Evolutionary conservation across 1,140 invertebrate genomes (phyloP).

Genomic region (Mylabris phalerata): DNA sequence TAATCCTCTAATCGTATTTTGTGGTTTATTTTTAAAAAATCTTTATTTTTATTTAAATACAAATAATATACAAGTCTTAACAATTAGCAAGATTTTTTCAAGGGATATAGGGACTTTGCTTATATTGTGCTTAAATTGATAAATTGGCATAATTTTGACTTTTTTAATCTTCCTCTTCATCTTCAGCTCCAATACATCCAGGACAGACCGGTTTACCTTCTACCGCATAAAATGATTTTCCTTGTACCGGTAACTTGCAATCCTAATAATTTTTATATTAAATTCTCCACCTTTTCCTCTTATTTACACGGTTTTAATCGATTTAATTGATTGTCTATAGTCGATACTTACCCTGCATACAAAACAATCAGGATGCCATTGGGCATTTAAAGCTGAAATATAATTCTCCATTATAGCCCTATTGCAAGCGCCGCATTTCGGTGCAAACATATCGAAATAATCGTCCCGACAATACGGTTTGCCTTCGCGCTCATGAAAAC

Average conservation of each 20-base stretch:
- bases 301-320: neutral
- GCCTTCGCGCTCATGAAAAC: conserved; percentile 90
- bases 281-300: neutral
- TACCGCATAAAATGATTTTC: conserved; percentile 92
- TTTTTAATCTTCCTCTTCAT: conserved; percentile 63
- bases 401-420: conserved; percentile 98
- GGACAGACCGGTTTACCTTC: conserved; percentile 87
- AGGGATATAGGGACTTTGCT: neutral
- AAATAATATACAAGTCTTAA: conserved; percentile 11
- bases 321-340: too few relatives aligned
- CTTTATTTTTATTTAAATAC: conserved; percentile 10
- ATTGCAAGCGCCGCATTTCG: conserved; percentile 96
- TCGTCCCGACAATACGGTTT: conserved; percentile 92
- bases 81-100: conserved; percentile 3
- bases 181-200: conserved; percentile 82
- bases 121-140: neutral
- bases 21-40: conserved; percentile 10
- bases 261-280: conserved; percentile 55
- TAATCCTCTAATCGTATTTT: neutral
- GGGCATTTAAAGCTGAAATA: conserved; percentile 93
- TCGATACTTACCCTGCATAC: conserved; percentile 88
- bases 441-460: conserved; percentile 98
- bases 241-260: conserved; percentile 83
- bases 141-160: conserved; percentile 22
- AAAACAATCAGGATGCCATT: conserved; percentile 99